A percentile compares a stretch with the other conserved stretches of the same genome.
Conservation (phyloP, 2,113 vertebrate genomes). For the Verasper variegatus region DNA sequence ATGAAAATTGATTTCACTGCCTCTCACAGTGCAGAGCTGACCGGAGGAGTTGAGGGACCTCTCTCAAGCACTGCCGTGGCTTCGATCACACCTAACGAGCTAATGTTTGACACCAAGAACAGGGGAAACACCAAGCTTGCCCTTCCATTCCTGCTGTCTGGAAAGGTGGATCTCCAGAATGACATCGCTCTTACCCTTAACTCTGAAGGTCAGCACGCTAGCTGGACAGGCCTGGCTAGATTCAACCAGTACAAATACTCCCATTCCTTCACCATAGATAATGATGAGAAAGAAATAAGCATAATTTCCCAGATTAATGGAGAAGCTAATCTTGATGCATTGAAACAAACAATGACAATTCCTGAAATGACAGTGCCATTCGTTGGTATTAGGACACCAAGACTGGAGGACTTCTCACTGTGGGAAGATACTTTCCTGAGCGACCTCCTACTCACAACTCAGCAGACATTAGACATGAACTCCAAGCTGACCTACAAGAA, state of each 20-base stretch:
- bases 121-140: constrained; percentile 86
- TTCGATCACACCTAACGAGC: constrained; percentile 80
- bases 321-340: constrained; percentile 89
- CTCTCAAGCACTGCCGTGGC: constrained; percentile 84
- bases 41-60: constrained; percentile 83
- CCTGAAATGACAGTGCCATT: constrained; percentile 86
- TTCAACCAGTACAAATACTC: constrained; percentile 92
- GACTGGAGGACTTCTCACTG: constrained; percentile 81
- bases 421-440: constrained; percentile 88
- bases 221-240: constrained; percentile 85
- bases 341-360: constrained; percentile 84
- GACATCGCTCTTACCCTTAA: constrained; percentile 85
- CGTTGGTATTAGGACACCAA: constrained; percentile 75
- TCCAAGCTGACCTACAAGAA: constrained; percentile 88
- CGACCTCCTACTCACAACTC: constrained; percentile 84
- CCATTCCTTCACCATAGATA: constrained; percentile 85
- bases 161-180: constrained; percentile 90
- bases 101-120: constrained; percentile 84
- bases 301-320: constrained; percentile 83
- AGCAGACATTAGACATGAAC: constrained; percentile 89
- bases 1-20: constrained; percentile 84
- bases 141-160: constrained; percentile 86
- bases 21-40: constrained; percentile 82
- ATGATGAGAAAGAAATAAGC: constrained; percentile 82
- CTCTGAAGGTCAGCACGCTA: constrained; percentile 82